Evolutionary conservation across 2,797 vertebrate species (phyloP).

Genomic region (Setipinna tenuifilis): DNA sequence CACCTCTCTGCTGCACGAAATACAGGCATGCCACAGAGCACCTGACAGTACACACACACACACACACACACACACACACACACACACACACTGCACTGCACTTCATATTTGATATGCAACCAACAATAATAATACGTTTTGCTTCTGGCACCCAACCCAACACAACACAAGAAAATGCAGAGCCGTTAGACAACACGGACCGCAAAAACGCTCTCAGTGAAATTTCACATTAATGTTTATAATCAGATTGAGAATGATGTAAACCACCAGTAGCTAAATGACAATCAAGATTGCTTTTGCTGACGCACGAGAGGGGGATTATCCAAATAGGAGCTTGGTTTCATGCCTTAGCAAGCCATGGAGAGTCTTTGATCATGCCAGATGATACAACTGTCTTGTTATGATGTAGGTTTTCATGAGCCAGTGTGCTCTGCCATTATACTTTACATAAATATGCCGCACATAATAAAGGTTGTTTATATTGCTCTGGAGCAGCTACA

Average conservation of each 20-base stretch:
- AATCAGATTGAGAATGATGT: slow-evolving; percentile 38
- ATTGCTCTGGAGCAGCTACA: neutral
- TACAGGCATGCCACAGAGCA: slow-evolving; percentile 72
- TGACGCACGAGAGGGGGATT: neutral
- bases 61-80: too few relatives aligned
- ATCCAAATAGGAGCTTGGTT: neutral
- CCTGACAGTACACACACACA: too few relatives aligned
- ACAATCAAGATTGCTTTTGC: slow-evolving; percentile 7
- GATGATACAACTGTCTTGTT: neutral
- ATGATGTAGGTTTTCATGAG: neutral
- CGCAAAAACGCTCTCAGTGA: neutral
- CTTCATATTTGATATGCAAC: neutral
- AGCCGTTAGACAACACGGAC: neutral
- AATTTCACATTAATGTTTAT: neutral
- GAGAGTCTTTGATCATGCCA: neutral
- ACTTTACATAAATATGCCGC: neutral
- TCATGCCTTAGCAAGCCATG: neutral
- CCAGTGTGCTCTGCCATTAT: neutral
- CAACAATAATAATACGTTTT: neutral
- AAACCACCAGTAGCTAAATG: slow-evolving; percentile 41
- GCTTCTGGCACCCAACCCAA: neutral
- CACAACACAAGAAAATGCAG: neutral
- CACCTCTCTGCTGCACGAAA: slow-evolving; percentile 67
- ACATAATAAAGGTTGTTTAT: slow-evolving; percentile 8
- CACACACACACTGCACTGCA: neutral